Percentiles rank a stretch among this genome's conserved stretches.
phyloP scores from a whole-genome alignment of 2,113 vertebrate species.

The Ictidomys tridecemlineatus region DNA sequence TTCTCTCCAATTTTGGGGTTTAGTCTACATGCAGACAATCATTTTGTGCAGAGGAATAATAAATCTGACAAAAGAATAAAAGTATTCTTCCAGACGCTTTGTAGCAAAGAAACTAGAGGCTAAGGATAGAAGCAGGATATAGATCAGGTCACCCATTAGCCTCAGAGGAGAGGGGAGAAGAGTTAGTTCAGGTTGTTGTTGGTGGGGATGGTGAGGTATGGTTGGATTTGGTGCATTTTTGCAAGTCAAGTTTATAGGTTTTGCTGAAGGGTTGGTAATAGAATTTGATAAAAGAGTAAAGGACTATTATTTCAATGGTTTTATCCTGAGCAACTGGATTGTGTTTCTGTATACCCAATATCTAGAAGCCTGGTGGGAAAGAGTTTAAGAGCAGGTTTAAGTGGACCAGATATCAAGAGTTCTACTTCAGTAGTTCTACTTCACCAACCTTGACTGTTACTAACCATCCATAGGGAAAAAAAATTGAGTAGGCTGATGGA shows the following conservation, averaged over 20 bases:
- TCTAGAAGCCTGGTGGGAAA: neutral
- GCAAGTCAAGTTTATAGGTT: neutral
- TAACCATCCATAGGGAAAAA: neutral
- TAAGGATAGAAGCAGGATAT: too few relatives aligned
- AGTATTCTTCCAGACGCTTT: neutral
- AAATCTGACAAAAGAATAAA: neutral
- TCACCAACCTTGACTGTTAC: neutral
- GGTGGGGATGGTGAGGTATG: neutral
- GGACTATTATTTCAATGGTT: neutral
- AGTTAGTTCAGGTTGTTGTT: neutral
- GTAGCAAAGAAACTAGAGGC: neutral
- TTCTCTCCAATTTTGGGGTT: neutral
- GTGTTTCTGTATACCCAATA: neutral
- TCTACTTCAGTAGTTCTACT: neutral
- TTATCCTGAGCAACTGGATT: neutral
- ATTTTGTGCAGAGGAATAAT: neutral
- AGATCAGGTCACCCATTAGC: neutral
- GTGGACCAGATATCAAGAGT: neutral
- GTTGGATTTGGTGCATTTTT: neutral
- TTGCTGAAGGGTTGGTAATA: neutral
- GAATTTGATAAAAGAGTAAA: neutral
- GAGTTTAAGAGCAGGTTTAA: neutral
- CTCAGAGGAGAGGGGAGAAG: neutral
- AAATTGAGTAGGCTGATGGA: neutral
- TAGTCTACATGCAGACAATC: neutral